Conservation (phyloP, 2,888 invertebrate species). For the Pterobdella sp. region DNA sequence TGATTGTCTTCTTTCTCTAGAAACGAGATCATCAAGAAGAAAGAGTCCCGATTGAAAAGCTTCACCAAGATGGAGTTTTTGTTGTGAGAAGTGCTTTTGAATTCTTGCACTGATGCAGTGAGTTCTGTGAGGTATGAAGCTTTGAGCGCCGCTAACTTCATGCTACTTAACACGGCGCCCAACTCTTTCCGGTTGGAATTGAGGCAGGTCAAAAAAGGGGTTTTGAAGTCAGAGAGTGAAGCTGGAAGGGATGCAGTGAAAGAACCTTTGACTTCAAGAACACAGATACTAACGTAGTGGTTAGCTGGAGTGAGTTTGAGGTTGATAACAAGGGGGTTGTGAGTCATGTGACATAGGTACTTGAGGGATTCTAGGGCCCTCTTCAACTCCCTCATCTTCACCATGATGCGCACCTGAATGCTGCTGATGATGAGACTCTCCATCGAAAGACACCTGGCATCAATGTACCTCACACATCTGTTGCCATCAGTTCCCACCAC, state of each 20-base stretch:
- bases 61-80: neutral
- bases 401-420: neutral
- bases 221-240: neutral
- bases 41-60: constrained; percentile 3
- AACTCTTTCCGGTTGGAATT: constrained; percentile 3
- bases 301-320: neutral
- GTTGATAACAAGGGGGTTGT: neutral
- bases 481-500: constrained; percentile 51
- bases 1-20: neutral
- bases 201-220: neutral
- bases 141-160: neutral
- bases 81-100: neutral
- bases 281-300: neutral
- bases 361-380: neutral
- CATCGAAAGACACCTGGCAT: constrained; percentile 70
- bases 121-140: neutral
- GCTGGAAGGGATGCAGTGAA: neutral
- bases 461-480: constrained; percentile 52
- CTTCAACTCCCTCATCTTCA: neutral
- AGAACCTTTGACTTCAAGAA: neutral
- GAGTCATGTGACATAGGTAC: neutral
- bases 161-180: neutral
- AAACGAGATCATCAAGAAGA: constrained; percentile 1
- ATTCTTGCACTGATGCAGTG: neutral
- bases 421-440: constrained; percentile 54